phyloP scores from a whole-genome alignment of 2,113 vertebrate species.

The Corythornis cristatus region DNA sequence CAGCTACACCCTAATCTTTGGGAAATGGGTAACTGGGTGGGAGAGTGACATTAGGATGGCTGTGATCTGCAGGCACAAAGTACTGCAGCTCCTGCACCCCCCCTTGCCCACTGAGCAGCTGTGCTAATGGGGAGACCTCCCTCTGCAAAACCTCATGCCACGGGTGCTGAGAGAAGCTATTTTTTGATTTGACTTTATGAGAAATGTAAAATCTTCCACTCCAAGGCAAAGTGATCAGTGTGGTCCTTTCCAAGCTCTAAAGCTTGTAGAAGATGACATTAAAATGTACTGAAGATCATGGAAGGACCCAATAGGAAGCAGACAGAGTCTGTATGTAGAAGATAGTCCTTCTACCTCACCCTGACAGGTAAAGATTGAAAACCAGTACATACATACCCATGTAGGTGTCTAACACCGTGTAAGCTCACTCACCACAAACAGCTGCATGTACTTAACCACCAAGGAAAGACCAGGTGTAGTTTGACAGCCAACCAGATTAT shows the following conservation, averaged over 20 bases:
- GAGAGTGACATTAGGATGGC: background rate
- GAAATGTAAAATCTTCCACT: background rate
- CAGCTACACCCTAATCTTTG: background rate
- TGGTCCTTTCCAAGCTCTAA: background rate
- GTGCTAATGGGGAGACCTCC: background rate
- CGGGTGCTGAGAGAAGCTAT: background rate
- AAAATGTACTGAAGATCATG: background rate
- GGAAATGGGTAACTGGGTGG: background rate
- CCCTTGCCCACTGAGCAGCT: fast-evolving
- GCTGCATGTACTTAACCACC: background rate
- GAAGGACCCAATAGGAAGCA: background rate
- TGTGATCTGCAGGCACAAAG: background rate
- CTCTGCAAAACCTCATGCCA: background rate
- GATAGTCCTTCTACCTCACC: background rate
- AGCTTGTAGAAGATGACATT: background rate
- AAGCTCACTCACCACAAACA: background rate
- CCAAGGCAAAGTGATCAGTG: background rate
- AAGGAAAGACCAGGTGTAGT: background rate
- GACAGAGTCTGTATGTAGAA: background rate
- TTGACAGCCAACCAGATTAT: background rate
- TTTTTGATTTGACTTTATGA: background rate
- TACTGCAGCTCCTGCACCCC: background rate
- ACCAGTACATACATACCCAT: background rate
- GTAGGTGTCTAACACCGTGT: background rate
- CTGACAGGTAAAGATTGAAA: background rate